A percentile compares a stretch with the other conserved stretches of the same genome.
These are phyloP conservation scores for Amphiprion percula DNA, from an alignment of 2,113 vertebrate species.

Conservation along the genomic window DNA sequence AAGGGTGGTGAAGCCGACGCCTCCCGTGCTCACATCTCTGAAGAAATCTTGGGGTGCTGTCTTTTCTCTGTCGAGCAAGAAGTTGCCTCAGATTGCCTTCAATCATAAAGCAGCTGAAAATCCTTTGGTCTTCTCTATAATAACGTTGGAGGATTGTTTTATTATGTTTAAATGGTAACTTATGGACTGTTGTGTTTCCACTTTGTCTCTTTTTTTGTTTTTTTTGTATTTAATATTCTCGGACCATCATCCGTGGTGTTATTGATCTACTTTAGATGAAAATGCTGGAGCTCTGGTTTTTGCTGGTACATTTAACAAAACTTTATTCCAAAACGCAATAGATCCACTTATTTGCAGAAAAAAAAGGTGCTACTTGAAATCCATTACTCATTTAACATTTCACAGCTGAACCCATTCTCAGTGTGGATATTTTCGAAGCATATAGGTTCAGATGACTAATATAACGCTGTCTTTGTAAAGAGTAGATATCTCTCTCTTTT, in stretches of 20 bases:
- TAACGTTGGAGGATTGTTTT: slow-evolving; percentile 55
- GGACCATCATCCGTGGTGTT: slow-evolving; percentile 61
- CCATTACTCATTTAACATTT: slow-evolving; percentile 46
- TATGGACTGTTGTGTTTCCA: slow-evolving; percentile 65
- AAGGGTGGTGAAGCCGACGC: slow-evolving; percentile 60
- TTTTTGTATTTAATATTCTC: slow-evolving; percentile 69
- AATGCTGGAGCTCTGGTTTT: slow-evolving; percentile 74
- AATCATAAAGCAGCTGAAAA: slow-evolving; percentile 77
- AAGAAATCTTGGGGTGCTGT: slow-evolving; percentile 65
- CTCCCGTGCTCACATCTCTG: slow-evolving; percentile 50
- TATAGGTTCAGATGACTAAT: slow-evolving; percentile 47
- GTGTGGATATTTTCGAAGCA: slow-evolving; percentile 40
- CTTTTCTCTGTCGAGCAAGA: slow-evolving; percentile 55
- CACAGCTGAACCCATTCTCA: slow-evolving; percentile 38
- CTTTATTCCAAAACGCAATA: slow-evolving; percentile 77
- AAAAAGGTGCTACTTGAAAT: slow-evolving; percentile 69
- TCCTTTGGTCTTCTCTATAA: slow-evolving; percentile 63
- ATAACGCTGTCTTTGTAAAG: slow-evolving; percentile 41
- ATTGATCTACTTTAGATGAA: slow-evolving; percentile 58
- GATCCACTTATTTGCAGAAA: slow-evolving; percentile 56
- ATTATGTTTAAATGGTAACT: slow-evolving; percentile 64
- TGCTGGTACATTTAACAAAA: slow-evolving; percentile 63
- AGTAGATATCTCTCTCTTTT: slow-evolving; percentile 39
- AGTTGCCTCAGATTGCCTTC: slow-evolving; percentile 77
- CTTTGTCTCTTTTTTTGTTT: slow-evolving; percentile 47